Conservation (phyloP, 2,797 vertebrate genomes). For the Ibycter americanus region DNA sequence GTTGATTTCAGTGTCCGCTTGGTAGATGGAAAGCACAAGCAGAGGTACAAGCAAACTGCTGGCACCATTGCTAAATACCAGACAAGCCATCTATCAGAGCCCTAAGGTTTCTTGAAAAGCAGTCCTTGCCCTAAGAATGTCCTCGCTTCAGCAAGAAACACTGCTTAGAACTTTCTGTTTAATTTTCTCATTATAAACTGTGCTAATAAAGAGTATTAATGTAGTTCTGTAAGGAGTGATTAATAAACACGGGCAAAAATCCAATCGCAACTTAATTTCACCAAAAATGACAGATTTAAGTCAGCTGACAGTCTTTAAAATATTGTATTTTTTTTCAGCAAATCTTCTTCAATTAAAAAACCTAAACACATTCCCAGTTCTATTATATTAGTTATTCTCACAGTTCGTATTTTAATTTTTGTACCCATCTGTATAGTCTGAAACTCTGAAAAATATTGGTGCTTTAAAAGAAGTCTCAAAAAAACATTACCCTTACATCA, state of each 20-base stretch:
- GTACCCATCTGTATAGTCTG: neutral
- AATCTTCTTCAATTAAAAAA: neutral
- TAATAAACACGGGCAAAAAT: neutral
- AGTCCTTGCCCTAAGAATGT: neutral
- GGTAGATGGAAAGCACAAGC: neutral
- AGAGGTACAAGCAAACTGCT: neutral
- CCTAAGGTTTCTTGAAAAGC: neutral
- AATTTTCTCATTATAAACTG: neutral
- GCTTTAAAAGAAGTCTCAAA: neutral
- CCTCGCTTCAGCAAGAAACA: neutral
- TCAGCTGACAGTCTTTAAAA: neutral
- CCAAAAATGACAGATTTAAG: neutral
- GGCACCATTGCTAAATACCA: neutral
- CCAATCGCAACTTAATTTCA: neutral
- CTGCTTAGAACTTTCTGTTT: neutral
- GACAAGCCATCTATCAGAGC: neutral
- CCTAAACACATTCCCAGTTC: neutral
- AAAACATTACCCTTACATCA: neutral
- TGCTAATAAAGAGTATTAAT: neutral
- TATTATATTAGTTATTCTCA: neutral
- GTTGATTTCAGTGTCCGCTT: accelerated
- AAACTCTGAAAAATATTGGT: neutral
- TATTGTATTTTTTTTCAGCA: neutral
- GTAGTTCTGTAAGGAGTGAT: neutral
- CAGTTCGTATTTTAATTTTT: neutral